Conservation (phyloP, 1,140 invertebrate species). For the Ridgeia piscesae region DNA sequence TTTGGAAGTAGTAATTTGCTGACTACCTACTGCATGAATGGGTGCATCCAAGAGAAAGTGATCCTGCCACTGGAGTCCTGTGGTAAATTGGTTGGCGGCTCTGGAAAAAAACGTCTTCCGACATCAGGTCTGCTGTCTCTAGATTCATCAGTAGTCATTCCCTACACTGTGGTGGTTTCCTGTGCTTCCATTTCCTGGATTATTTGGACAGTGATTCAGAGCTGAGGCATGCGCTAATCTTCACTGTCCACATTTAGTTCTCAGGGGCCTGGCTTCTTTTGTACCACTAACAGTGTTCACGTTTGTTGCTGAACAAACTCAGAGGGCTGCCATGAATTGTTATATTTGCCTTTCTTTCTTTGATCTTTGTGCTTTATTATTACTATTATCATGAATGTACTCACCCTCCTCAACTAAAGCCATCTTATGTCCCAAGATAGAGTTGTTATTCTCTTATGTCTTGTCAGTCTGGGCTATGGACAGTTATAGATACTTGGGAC, state of each 20-base stretch:
- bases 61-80: background rate
- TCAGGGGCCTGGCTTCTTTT: background rate
- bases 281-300: too few relatives aligned
- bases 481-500: background rate
- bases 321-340: too few relatives aligned
- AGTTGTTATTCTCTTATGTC: background rate
- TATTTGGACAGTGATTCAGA: background rate
- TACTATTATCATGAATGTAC: background rate
- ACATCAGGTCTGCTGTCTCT: background rate
- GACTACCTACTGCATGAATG: background rate
- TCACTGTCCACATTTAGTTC: background rate
- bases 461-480: background rate
- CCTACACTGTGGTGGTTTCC: background rate
- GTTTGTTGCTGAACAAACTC: too few relatives aligned
- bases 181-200: background rate
- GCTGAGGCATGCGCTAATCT: background rate
- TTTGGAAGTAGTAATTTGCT: background rate
- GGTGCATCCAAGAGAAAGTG: background rate
- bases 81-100: too few relatives aligned
- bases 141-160: too few relatives aligned
- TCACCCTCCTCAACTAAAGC: background rate
- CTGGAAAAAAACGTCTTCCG: too few relatives aligned
- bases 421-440: background rate
- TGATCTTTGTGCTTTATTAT: background rate
- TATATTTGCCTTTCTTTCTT: too few relatives aligned